Evolutionary conservation across 2,888 invertebrate species (phyloP), one percentile per base, ranked within the genome.

Genomic region (Dasysyrphus tricinctus): DNA sequence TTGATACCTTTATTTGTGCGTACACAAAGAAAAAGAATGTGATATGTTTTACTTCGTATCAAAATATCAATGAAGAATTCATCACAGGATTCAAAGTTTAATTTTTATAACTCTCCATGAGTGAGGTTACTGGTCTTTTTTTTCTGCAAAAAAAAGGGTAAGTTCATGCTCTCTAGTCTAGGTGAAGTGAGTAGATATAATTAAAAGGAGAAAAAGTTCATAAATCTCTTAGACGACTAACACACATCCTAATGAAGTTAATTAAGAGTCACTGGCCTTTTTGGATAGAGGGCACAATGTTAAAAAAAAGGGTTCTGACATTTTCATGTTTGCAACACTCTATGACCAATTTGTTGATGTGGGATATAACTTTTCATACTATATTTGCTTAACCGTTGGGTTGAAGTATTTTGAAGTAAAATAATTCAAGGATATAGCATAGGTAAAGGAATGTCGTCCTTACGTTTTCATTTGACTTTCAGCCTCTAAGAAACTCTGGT

Each of bases 171-270:
- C 32, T 57, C 44, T 34, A 42, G 39, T 59, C 54, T 11, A 61
- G 61, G 51, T 78, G 47, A 70, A 69, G 67, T 39, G 39, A 39
- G 12, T n/a, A n/a, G n/a, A n/a, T 51, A 65, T 77, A 85, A 81
- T 74, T 77, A 72, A 70, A 67, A 29, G 32, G 8, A 47, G 90
- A 91, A 90, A 90, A 90, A 89, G 88, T 90, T 88, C 91, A 91
- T 90, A 91, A 91, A 91, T 91, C 90, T 88, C 86, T 87, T 89
- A 89, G 90, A 90, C 89, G 88, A 89, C 87, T 89, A 90, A 88
- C 89, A 89, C 85, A 88, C 84, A 54, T 90, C 90, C 88, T 91
- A 91, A 91, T 91, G 91, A 91, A 90, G 90, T 90, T 91, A 91
- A 91, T 91, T 90, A 91, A 90, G 91, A 91, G 91, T 90, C 90